Base-by-base conservation (phyloP, 1,140 invertebrate genomes). In the Coptotermes formosanus region DNA sequence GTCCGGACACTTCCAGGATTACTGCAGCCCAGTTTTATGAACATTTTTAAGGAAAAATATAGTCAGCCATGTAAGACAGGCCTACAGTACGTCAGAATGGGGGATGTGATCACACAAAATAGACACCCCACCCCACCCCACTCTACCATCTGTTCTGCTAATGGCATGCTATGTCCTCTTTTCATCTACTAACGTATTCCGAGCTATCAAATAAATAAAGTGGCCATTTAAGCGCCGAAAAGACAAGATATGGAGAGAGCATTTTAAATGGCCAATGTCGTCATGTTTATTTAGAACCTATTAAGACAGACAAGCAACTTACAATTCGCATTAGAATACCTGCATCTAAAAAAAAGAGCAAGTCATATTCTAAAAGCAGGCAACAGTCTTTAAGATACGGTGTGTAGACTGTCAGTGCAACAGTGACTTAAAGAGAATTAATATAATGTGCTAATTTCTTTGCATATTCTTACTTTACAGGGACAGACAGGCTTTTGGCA, bases 231-330 rank as follows among this genome's bases (percentile, higher is more conserved):
- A 1, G 25, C 0, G 7, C 25, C 64, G 7, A 9, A 75, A 75
- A 30, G 25, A 75, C 64, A 75, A 75, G 64, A 75, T 75, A 30
- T n/a, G 25, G 25, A 75, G 9, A 75, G n/a, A 75, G 25, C 25
- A 30, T 75, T 75, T 30, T 75, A 75, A 75, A 75, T 75, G 25
- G 64, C 64, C n/a, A 75, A 75, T 64, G 59, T 75, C 64, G 64
- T 75, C 64, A 30, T 75, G 64, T 75, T 30, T 75, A 75, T 75
- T 75, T 75, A 75, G 64, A 14, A 75, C 64, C 64, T 75, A 75
- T 75, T 75, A 75, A 75, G n/a, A 30, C 7, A 25, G 64, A 75
- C 64, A 75, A 55, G 52, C 64, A 75, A 75, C 64, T 75, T 75
- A 25, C n/a, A 75, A 75, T 75, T 75, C 64, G 64, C 64, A 75